Evolutionary conservation across 2,797 vertebrate species (phyloP), one percentile per base, ranked within the genome.

Genomic region (Distichodus sexfasciatus): DNA sequence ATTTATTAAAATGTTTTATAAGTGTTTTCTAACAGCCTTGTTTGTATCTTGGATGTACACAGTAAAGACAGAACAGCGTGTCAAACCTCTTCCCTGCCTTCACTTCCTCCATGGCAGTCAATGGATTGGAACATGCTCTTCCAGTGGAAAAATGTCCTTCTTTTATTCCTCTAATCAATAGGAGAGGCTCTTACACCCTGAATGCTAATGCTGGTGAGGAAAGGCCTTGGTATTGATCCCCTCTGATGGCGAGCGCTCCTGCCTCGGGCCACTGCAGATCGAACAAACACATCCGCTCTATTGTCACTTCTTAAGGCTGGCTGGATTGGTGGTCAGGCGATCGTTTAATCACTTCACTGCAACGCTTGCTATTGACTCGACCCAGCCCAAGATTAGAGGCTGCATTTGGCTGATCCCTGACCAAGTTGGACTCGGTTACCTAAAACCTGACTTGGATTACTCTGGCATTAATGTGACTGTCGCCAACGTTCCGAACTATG

Each of bases 81-180:
- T 33, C 31, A 33, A 33, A 33, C 4, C 74, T 73, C 76, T 54
- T 69, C 70, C 62, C 75, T 81, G 75, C 79, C 4, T 64, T 71
- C 66, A 38, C 6, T 24, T 54, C 17, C 8, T 31, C 68, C 74
- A 63, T 24, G 54, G 54, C 64, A 23, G 44, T 1, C 7, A 19
- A 21, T 10, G 0, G 44, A 17, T 17, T 19, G n/a, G 3, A 14
- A 4, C 36, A 31, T 69, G 66, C 54, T 60, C 61, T 23, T 26
- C 54, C 54, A 19, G 33, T 1, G 17, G 23, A 59, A 35, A 43
- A 53, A 17, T 8, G 3, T 19, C 15, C 8, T 4, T 17, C 15
- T 10, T 2, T 6, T 17, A 3, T 5, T 11, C 15, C 10, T 9
- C 8, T 0, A 1, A 19, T 54, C 28, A 19, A 54, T 54, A 33